Evolutionary conservation across 2,888 invertebrate species (phyloP).

Genomic region (Scaptomyza flava): DNA sequence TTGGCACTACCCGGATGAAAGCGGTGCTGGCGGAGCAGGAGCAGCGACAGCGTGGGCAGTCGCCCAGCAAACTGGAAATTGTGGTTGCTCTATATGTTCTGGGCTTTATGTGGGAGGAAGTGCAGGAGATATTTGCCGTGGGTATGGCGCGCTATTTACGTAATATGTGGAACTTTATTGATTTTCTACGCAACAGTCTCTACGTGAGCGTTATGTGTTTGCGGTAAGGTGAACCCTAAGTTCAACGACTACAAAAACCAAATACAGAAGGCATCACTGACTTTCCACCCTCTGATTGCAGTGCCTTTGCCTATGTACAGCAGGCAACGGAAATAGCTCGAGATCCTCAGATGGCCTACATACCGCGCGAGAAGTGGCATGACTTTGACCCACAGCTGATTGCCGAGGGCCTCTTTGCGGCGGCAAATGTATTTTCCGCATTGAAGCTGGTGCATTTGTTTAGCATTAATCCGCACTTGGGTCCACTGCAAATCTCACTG

Average conservation of each 20-base stretch:
- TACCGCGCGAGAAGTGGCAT: slow-evolving; percentile 94
- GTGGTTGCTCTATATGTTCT: slow-evolving; percentile 93
- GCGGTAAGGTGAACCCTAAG: slow-evolving; percentile 77
- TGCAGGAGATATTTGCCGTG: slow-evolving; percentile 94
- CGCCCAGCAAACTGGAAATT: slow-evolving; percentile 93
- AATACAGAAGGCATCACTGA: background rate
- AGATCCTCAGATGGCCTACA: slow-evolving; percentile 89
- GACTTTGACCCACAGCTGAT: slow-evolving; percentile 97
- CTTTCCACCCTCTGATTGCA: slow-evolving; percentile 68
- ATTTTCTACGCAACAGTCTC: slow-evolving; percentile 94
- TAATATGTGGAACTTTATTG: slow-evolving; percentile 98
- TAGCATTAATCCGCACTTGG: slow-evolving; percentile 96
- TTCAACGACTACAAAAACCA: background rate
- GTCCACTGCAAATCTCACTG: slow-evolving; percentile 95
- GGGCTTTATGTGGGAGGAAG: slow-evolving; percentile 96
- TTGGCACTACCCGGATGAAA: slow-evolving; percentile 90
- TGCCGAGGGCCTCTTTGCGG: slow-evolving; percentile 96
- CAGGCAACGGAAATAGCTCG: slow-evolving; percentile 89
- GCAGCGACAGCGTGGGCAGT: slow-evolving; percentile 91
- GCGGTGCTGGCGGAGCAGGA: slow-evolving; percentile 87
- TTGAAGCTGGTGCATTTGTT: slow-evolving; percentile 96
- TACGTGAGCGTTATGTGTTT: slow-evolving; percentile 91
- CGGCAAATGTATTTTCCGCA: slow-evolving; percentile 97
- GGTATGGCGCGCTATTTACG: slow-evolving; percentile 94
- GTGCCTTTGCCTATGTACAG: slow-evolving; percentile 90